Percentiles rank a stretch among this genome's conserved stretches.
Conservation (phyloP, 1,140 invertebrate species). For the Drosophila tristis region DNA sequence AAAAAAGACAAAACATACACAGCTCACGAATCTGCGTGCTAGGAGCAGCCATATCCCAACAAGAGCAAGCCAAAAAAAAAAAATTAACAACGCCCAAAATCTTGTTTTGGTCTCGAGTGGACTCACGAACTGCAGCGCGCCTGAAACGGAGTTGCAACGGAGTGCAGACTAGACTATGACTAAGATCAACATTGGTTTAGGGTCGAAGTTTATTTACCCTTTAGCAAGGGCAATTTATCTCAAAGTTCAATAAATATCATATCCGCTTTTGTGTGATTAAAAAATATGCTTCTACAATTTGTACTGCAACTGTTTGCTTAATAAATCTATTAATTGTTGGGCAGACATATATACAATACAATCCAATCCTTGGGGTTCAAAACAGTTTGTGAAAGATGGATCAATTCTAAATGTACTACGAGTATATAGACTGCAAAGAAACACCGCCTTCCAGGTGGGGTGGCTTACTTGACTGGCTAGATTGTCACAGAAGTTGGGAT, state of each 20-base stretch:
- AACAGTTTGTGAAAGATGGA: conserved; percentile 41
- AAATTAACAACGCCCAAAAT: conserved; percentile 82
- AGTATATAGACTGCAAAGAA: conserved; percentile 28
- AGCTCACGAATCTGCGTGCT: conserved; percentile 74
- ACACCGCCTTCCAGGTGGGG: too few species aligned
- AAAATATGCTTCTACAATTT: too few species aligned
- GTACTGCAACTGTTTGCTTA: too few species aligned
- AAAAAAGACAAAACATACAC: conserved; percentile 51
- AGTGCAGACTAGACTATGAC: conserved; percentile 29
- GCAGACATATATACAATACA: conserved; percentile 15
- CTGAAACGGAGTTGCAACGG: conserved; percentile 29
- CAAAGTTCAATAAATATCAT: too few species aligned
- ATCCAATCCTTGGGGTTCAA: too few species aligned
- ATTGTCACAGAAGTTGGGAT: conserved; percentile 2
- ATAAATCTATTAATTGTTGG: not conserved
- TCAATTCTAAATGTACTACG: conserved; percentile 23
- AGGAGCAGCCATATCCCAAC: conserved; percentile 48
- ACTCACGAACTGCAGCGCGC: conserved; percentile 69
- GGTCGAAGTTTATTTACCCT: conserved; percentile 47
- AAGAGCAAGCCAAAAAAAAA: conserved; percentile 57
- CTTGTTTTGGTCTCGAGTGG: conserved; percentile 73
- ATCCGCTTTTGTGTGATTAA: too few species aligned
- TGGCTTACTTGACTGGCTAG: conserved; percentile 27
- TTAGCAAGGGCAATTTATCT: not conserved
- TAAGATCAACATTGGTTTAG: conserved; percentile 24